phyloP scores from a whole-genome alignment of 2,888 invertebrate genomes.

The Latrodectus elegans region DNA sequence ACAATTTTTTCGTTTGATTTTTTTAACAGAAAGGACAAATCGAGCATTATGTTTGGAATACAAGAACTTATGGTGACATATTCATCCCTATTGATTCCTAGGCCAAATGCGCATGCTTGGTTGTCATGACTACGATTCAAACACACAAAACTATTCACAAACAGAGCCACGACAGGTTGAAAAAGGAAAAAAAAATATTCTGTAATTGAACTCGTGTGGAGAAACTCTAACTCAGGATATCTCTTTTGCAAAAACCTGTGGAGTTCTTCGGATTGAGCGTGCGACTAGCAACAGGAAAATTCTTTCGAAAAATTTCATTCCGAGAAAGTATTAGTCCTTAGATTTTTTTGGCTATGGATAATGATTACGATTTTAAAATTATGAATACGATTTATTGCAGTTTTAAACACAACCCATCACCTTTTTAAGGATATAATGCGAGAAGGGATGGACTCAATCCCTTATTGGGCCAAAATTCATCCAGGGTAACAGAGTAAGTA shows the following conservation, averaged over 20 bases:
- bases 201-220: conserved; percentile 50
- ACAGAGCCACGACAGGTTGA: conserved; percentile 61
- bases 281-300: conserved; percentile 13
- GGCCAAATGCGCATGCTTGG: conserved; percentile 42
- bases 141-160: conserved; percentile 60
- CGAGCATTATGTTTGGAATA: conserved; percentile 12
- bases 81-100: conserved; percentile 49
- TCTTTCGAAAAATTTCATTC: not conserved
- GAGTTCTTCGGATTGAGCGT: conserved; percentile 26
- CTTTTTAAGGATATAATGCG: conserved; percentile 17
- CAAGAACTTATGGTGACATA: conserved; percentile 18
- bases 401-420: not conserved
- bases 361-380: not conserved
- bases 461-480: conserved; percentile 53
- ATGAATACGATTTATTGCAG: not conserved
- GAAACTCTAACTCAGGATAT: conserved; percentile 8
- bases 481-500: conserved; percentile 62
- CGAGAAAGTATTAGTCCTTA: not conserved
- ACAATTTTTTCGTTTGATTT: not conserved
- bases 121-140: conserved; percentile 35
- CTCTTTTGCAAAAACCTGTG: conserved; percentile 42
- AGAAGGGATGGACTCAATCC: conserved; percentile 37
- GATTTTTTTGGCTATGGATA: not conserved
- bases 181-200: conserved; percentile 36
- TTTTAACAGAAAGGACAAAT: not conserved